Base-by-base conservation (phyloP, 1,140 invertebrate species). In the Lepidurus packardi region DNA sequence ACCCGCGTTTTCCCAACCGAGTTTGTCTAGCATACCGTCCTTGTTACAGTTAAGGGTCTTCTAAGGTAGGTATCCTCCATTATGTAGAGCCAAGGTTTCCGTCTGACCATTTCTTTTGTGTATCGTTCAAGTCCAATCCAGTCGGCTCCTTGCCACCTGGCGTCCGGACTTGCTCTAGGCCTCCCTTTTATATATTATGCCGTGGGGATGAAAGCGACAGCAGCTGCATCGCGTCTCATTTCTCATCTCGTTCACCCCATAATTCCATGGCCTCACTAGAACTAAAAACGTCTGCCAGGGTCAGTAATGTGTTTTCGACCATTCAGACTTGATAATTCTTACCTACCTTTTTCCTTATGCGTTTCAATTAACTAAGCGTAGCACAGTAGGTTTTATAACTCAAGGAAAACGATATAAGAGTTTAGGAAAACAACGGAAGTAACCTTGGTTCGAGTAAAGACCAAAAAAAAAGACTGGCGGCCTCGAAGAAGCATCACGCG, bases 141-240 rank as follows among this genome's bases (percentile, higher is more conserved):
- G 53, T 13, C 53, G 53, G 53, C 53, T 65, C 53, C 16, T 65
- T 65, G 21, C 53, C 53, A 65, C 53, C 53, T 65, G 53, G 53
- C 53, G 53, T 65, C 53, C 13, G 53, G 53, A 34, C 34, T 34
- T 34, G 34, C 53, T 65, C 16, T 65, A 65, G 53, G 53, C 53
- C 53, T 65, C 45, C 53, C 21, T 65, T 65, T 65, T 65, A 65
- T 65, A 65, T 13, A 65, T 65, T 34, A 34, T 34, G 34, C 16
- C 53, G 21, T 16, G 13, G 13, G 53, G 53, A 65, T 65, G 16
- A 65, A 65, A 65, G 53, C n/a, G 53, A 65, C 53, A 65, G 53
- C 53, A 65, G 53, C 53, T 65, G 53, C 53, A 65, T 65, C 53
- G 53, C 53, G 53, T n/a, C 53, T 65, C 53, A 16, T 65, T 7